Evolutionary conservation across 2,888 invertebrate genomes (phyloP), one percentile per base, ranked within the genome.

Genomic region (Apodemia duryi): DNA sequence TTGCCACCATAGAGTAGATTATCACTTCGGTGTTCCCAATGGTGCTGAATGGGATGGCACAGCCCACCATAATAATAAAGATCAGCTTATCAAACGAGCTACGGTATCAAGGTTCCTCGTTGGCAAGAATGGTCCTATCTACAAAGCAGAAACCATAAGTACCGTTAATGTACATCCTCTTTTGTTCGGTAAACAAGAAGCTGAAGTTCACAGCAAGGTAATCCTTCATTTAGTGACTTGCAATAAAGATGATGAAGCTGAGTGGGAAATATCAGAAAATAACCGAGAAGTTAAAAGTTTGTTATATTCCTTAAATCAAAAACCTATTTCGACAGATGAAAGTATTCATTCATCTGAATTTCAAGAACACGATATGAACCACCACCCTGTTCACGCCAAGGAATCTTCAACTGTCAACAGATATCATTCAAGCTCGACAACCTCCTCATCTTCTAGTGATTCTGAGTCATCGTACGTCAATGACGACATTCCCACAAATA

Each of bases 1-100:
- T 71, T 94, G 95, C 80, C 92, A 94, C 63, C 92, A 94, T 72
- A 91, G 93, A 71, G 92, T 94, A 29, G 92, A 92, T 49, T 95
- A 95, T 79, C 94, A 95, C 76, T 94, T 93, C 72, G 95, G 95
- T 66, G 91, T 95, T 52, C 92, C 92, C 29, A 88, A 90, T 62
- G 83, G 88, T 21, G 89, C 89, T 28, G 84, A 93, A 73, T 93
- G 93, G 92, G 91, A 85, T 29, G 89, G 90, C 60, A 82, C 81
- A 6, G 93, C 82, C 69, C 88, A 89, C 69, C 81, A 83, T 63
- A 85, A 87, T 66, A 79, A 86, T 6, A 92, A 93, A 72, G 91
- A 93, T 63, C 86, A 93, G 72, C 90, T 93, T 72, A 85, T 94
- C 54, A 83, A 93, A 77, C 93, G 94, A 73, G 91, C 93, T 11